Percentiles rank a stretch among this genome's conserved stretches.
Conservation (phyloP, 2,113 vertebrate genomes). For the Solenodon paradoxus region DNA sequence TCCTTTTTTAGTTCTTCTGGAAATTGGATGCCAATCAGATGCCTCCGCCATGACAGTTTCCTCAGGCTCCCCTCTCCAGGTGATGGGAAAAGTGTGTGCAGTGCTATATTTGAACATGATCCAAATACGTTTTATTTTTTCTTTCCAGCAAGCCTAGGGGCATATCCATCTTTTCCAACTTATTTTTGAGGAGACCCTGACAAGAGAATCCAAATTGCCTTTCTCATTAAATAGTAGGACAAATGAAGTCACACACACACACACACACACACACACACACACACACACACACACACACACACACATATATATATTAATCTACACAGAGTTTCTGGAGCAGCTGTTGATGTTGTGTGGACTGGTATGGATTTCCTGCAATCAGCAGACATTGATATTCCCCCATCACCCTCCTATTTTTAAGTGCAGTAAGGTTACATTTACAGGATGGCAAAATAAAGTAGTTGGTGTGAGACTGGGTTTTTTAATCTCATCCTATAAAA, state of each 20-base stretch:
- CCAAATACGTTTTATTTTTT: background rate
- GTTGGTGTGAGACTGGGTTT: background rate
- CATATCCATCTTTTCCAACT: background rate
- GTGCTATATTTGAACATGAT: background rate
- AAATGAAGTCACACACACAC: background rate
- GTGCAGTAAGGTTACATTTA: slow-evolving; percentile 4
- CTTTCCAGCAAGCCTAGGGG: background rate
- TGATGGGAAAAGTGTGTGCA: background rate
- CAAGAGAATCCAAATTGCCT: slow-evolving; percentile 15
- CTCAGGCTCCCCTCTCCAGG: background rate
- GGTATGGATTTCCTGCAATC: background rate
- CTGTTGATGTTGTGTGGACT: slow-evolving; percentile 5
- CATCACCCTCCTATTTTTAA: background rate
- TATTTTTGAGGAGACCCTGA: slow-evolving; percentile 34
- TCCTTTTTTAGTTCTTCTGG: background rate
- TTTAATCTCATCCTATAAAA: background rate
- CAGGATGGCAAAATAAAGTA: background rate
- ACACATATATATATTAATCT: too few species aligned
- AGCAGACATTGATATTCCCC: background rate
- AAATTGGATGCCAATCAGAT: background rate
- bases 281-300: too few species aligned
- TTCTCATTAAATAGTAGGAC: slow-evolving; percentile 28
- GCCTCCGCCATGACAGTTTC: background rate
- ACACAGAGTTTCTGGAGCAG: background rate
- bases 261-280: too few species aligned